phyloP scores from a whole-genome alignment of 2,888 invertebrate species.

The Tetranychus piercei region DNA sequence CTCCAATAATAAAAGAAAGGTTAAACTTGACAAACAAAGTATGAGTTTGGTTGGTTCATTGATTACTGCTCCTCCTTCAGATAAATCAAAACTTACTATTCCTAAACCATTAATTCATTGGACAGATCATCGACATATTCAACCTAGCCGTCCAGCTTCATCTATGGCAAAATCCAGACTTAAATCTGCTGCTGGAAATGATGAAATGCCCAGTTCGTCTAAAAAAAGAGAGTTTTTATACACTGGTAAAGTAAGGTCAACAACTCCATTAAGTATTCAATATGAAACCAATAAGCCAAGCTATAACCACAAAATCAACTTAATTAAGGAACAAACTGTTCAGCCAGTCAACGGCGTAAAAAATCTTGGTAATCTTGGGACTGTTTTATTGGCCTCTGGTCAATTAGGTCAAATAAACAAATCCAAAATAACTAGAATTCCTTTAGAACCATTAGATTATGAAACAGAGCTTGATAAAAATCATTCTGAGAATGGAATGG shows the following conservation, averaged over 20 bases:
- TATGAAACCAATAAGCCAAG: neutral
- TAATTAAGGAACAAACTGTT: neutral
- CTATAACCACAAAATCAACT: neutral
- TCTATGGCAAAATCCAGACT: neutral
- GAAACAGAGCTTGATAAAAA: neutral
- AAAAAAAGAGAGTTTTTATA: neutral
- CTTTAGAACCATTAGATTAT: conserved; percentile 6
- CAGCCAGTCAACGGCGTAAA: neutral
- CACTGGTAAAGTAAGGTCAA: neutral
- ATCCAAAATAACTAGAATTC: neutral
- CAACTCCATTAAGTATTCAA: neutral
- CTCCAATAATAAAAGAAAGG: neutral
- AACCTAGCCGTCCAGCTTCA: neutral
- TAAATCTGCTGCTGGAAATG: neutral
- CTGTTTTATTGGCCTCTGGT: neutral
- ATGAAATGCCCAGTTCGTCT: neutral
- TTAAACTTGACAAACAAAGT: neutral
- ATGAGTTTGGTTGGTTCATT: neutral
- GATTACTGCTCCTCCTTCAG: neutral
- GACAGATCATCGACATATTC: neutral
- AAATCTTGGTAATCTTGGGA: conserved; percentile 5
- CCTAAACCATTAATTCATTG: neutral
- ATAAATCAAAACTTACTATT: neutral
- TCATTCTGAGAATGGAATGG: neutral
- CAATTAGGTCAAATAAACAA: neutral